Conservation (phyloP, 2,797 vertebrate genomes). For the Gephyroberyx darwinii region DNA sequence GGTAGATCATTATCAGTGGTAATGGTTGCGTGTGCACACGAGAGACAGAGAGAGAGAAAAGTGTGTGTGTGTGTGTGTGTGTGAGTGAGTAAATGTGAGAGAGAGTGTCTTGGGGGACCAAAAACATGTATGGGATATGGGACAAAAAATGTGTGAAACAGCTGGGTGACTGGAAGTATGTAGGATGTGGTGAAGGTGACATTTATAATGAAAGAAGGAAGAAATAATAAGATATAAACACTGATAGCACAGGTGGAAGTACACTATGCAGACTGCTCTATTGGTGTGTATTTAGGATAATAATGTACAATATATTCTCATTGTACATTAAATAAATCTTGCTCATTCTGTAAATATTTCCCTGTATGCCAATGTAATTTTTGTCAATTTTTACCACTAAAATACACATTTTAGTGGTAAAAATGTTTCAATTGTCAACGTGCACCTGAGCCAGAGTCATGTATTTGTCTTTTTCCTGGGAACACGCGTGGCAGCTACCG, state of each 20-base stretch:
- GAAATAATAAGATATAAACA: neutral
- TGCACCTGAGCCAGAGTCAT: too few relatives aligned
- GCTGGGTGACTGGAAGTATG: neutral
- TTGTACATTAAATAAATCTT: neutral
- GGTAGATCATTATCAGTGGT: slow-evolving; percentile 42
- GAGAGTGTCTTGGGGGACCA: neutral
- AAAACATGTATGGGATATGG: neutral
- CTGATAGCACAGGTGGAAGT: neutral
- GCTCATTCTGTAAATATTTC: neutral
- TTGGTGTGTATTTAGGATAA: neutral
- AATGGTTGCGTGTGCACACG: slow-evolving; percentile 23
- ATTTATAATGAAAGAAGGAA: neutral
- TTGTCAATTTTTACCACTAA: too few relatives aligned
- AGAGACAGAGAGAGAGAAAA: neutral
- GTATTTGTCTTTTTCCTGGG: slow-evolving; percentile 22
- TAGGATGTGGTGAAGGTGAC: neutral
- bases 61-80: neutral
- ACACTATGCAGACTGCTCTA: neutral
- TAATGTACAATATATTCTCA: too few relatives aligned
- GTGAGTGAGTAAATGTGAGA: slow-evolving; percentile 2
- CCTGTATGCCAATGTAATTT: neutral
- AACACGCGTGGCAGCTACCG: slow-evolving; percentile 24
- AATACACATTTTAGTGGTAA: too few relatives aligned
- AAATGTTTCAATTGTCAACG: too few relatives aligned
- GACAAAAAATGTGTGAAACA: neutral